Percentiles rank a stretch among this genome's conserved stretches.
Conservation (phyloP, 2,797 vertebrate genomes). For the Acanthopagrus latus region DNA sequence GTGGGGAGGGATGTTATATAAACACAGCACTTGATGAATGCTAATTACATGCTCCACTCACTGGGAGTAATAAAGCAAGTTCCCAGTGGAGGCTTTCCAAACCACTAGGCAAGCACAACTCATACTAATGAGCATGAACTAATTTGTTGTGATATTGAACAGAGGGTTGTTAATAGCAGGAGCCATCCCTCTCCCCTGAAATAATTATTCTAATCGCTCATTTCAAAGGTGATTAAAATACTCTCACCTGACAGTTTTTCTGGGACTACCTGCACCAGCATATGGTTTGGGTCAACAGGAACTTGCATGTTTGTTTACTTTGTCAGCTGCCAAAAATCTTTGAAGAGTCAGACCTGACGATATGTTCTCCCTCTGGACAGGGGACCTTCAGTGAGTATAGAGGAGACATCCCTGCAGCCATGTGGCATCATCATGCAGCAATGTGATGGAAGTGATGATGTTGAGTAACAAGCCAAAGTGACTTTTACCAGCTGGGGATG, state of each 20-base stretch:
- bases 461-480: conserved; percentile 22
- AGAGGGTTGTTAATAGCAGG: conserved; percentile 80
- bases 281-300: conserved; percentile 71
- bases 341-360: conserved; percentile 19
- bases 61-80: conserved; percentile 72
- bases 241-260: conserved; percentile 71
- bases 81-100: conserved; percentile 71
- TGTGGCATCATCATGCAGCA: conserved; percentile 15
- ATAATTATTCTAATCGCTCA: conserved; percentile 86
- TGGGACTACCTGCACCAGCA: conserved; percentile 60
- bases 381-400: conserved; percentile 1
- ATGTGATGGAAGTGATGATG: conserved; percentile 14
- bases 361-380: conserved; percentile 6
- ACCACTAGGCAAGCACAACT: conserved; percentile 80
- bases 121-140: conserved; percentile 79
- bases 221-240: conserved; percentile 84
- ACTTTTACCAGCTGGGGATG: conserved; percentile 11
- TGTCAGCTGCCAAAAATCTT: conserved; percentile 29
- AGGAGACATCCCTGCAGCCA: neutral
- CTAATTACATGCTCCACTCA: conserved; percentile 78
- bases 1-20: conserved; percentile 64
- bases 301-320: conserved; percentile 67
- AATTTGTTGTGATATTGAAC: conserved; percentile 84
- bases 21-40: conserved; percentile 79
- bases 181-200: conserved; percentile 79